Base-by-base conservation (phyloP, 2,113 vertebrate species). In the Solea solea region DNA sequence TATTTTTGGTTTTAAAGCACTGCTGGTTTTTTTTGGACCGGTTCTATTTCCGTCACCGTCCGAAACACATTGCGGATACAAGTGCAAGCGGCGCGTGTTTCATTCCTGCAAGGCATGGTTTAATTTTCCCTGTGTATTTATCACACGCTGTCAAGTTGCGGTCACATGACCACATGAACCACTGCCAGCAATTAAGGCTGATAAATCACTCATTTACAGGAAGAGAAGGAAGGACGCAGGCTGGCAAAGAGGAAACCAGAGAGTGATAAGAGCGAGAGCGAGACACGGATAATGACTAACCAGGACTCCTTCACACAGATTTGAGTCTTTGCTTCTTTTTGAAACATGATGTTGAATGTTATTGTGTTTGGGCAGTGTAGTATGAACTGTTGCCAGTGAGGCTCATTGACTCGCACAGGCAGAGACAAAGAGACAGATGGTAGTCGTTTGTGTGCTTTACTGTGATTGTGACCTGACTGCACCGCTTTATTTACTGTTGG, bases 151-250 rank as follows among this genome's bases (percentile, higher is more conserved):
- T 90, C 88, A 82, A 85, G 86, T 81, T 77, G 78, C 48, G 81
- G 91, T 89, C 89, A 92, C 88, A 82, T 91, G 91, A 86, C 83
- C 81, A 79, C 81, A 64, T 78, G 78, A 88, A 84, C 88, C 83
- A 81, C 79, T 83, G 79, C 78, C 88, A 85, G 83, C 91, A 92
- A 92, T 90, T 92, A 90, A 86, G 82, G 84, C 86, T 88, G 87
- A 91, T 91, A 88, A 91, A 92, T 92, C 89, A 90, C 87, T 91
- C 86, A 88, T 91, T 89, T 89, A 87, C 88, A 87, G 86, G 74
- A 66, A 85, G 80, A 88, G 76, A 83, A 82, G 82, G 81, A 85
- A 82, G 76, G 78, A 75, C 45, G 7, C 65, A 76, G 75, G 57
- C 7, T 10, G 55, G 70, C 14, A 63, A 68, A 67, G 66, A 53